Percentiles rank a stretch among this genome's conserved stretches.
Conservation (phyloP, 2,888 invertebrate genomes). For the Lathronympha strigana region DNA sequence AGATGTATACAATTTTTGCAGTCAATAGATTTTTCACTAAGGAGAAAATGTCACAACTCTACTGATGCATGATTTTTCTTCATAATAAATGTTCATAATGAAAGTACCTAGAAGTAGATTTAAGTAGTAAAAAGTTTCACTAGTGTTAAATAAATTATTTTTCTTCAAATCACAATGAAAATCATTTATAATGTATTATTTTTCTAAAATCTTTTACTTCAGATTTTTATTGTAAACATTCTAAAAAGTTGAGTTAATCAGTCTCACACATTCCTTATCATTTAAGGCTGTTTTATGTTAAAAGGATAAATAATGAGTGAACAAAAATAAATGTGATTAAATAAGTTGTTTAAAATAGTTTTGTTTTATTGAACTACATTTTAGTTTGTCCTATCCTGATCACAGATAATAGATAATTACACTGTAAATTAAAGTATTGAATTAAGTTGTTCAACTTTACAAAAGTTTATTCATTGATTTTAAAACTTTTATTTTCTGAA, state of each 20-base stretch:
- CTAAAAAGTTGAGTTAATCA: slow-evolving; percentile 64
- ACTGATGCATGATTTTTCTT: slow-evolving; percentile 32
- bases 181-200: slow-evolving; percentile 42
- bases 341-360: slow-evolving; percentile 60
- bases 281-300: slow-evolving; percentile 73
- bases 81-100: slow-evolving; percentile 31
- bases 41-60: slow-evolving; percentile 36
- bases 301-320: slow-evolving; percentile 62
- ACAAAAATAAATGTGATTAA: slow-evolving; percentile 77
- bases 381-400: no score
- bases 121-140: slow-evolving; percentile 43
- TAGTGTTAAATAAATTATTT: slow-evolving; percentile 33
- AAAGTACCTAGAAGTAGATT: slow-evolving; percentile 39
- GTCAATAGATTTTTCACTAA: slow-evolving; percentile 40
- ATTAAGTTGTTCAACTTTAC: no score
- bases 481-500: no score
- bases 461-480: no score
- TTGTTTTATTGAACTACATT: slow-evolving; percentile 33
- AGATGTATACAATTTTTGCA: slow-evolving; percentile 32
- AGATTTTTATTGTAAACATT: slow-evolving; percentile 55
- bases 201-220: slow-evolving; percentile 48
- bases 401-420: no score
- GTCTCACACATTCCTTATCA: slow-evolving; percentile 73
- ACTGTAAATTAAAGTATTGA: no score
- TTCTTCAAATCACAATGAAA: slow-evolving; percentile 22